These are phyloP conservation scores for Labeo rohita DNA, from an alignment of 2,113 vertebrate genomes.

Conservation along the genomic window DNA sequence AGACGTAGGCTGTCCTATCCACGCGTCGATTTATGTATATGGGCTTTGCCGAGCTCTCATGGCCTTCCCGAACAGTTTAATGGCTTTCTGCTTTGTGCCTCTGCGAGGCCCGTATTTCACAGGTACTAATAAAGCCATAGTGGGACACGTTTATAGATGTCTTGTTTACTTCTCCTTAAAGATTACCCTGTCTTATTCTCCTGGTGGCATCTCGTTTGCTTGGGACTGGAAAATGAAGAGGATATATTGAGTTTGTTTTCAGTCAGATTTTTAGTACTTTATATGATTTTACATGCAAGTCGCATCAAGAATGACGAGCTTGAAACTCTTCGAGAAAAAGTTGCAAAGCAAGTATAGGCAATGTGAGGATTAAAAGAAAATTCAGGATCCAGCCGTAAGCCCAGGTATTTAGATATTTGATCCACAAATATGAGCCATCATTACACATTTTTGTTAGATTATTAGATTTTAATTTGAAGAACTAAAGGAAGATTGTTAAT, in stretches of 20 bases:
- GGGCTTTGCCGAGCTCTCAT: slow-evolving; percentile 26
- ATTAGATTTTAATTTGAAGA: too few species aligned
- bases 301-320: neutral
- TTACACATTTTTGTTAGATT: too few species aligned
- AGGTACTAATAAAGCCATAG: slow-evolving; percentile 39
- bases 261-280: neutral
- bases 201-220: neutral
- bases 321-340: neutral
- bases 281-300: neutral
- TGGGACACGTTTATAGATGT: slow-evolving; percentile 34
- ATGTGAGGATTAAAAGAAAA: too few species aligned
- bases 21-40: slow-evolving; percentile 49
- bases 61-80: slow-evolving; percentile 47
- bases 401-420: too few species aligned
- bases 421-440: too few species aligned
- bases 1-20: slow-evolving; percentile 23
- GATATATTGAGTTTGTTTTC: neutral
- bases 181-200: slow-evolving; percentile 6
- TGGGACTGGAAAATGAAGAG: neutral
- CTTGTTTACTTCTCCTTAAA: slow-evolving; percentile 40
- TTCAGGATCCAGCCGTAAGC: too few species aligned
- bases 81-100: slow-evolving; percentile 37
- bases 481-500: too few species aligned
- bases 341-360: too few species aligned
- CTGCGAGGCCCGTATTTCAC: slow-evolving; percentile 28